Evolutionary conservation across 2,888 invertebrate species (phyloP).

Genomic region (Molorchus minor): DNA sequence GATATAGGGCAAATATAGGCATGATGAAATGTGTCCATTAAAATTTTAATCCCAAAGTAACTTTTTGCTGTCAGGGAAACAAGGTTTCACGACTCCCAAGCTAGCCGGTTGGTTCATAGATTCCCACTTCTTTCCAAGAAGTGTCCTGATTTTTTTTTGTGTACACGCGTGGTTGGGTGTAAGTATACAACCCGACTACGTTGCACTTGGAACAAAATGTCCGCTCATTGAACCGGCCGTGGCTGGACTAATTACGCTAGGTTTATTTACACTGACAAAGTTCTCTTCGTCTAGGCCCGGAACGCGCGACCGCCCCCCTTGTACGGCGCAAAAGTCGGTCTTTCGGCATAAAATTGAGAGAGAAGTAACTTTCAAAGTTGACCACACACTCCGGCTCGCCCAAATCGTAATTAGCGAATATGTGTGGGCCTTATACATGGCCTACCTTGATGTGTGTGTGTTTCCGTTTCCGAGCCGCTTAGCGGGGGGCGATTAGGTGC

Average conservation of each 20-base stretch:
- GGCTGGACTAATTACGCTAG: conserved; percentile 19
- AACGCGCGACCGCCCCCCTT: neutral
- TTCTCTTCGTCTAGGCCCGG: conserved; percentile 5
- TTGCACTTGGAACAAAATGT: too few relatives aligned
- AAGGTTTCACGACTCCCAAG: too few relatives aligned
- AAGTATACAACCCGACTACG: too few relatives aligned
- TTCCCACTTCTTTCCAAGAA: too few relatives aligned
- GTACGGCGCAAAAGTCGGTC: conserved; percentile 2
- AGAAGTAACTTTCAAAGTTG: conserved; percentile 22
- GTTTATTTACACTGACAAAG: conserved; percentile 20
- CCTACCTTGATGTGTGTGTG: conserved; percentile 24
- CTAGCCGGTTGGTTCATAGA: too few relatives aligned
- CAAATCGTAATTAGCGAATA: conserved; percentile 27
- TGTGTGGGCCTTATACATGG: conserved; percentile 20
- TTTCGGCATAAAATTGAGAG: conserved; percentile 15
- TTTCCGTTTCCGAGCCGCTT: conserved; percentile 27
- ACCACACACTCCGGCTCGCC: conserved; percentile 18
- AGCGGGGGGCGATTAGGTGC: conserved; percentile 23
- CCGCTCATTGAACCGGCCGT: too few relatives aligned
- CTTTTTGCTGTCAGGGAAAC: too few relatives aligned
- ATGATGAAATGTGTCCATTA: too few relatives aligned
- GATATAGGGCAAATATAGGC: too few relatives aligned
- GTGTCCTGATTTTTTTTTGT: too few relatives aligned
- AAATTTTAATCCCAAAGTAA: too few relatives aligned
- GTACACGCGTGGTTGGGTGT: too few relatives aligned